Conservation (phyloP, 64 coral and sea anemone species). For the Montipora efflorescens region DNA sequence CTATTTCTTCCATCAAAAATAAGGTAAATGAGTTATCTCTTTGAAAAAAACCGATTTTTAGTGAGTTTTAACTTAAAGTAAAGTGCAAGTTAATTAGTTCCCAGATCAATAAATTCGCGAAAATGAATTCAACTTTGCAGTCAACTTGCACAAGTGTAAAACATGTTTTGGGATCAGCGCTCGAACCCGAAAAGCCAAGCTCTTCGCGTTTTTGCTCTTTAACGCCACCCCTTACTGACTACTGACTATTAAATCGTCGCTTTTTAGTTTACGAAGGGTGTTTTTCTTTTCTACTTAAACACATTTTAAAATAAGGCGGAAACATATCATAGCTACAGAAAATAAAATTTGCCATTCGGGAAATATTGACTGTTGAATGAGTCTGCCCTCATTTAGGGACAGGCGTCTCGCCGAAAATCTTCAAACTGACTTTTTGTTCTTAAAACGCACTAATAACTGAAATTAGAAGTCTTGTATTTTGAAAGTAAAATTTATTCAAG, state of each 20-base stretch:
- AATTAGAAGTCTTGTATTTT: constrained; percentile 79
- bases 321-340: background rate
- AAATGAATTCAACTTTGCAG: no score
- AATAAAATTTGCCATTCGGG: background rate
- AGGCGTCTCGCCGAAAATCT: background rate
- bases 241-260: no score
- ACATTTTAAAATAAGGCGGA: background rate
- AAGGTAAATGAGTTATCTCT: background rate
- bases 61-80: no score
- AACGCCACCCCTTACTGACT: no score
- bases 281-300: background rate
- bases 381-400: background rate
- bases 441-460: constrained; percentile 58
- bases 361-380: background rate
- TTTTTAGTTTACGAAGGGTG: no score
- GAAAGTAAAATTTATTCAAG: constrained; percentile 87
- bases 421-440: background rate
- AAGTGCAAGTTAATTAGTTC: no score
- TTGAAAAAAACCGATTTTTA: background rate
- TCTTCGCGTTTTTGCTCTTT: no score
- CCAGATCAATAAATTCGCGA: no score
- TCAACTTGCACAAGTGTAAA: no score
- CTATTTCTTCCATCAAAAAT: background rate
- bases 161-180: no score
- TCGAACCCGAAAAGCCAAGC: no score